Conservation (phyloP, 2,888 invertebrate genomes). For the Eustalomyia histrio region DNA sequence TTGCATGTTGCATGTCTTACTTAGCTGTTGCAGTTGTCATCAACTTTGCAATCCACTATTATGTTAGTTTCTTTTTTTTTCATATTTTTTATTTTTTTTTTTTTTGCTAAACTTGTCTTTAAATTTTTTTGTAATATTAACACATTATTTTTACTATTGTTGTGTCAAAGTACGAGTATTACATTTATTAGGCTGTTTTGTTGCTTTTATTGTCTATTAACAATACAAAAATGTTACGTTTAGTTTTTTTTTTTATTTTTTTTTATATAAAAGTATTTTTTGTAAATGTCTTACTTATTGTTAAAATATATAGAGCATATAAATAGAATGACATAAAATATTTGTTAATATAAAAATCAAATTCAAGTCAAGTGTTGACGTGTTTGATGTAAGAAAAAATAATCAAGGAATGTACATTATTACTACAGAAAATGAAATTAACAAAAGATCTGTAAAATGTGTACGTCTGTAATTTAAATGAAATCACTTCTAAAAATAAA, state of each 20-base stretch:
- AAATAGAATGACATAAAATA: conserved; percentile 56
- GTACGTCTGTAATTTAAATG: no score
- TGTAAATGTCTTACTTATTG: conserved; percentile 46
- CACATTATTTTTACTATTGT: conserved; percentile 62
- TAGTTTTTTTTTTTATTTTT: background rate
- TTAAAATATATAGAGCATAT: conserved; percentile 61
- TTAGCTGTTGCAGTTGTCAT: conserved; percentile 35
- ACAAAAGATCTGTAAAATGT: no score
- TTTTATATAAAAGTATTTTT: background rate
- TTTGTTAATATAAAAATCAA: background rate
- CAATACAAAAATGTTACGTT: background rate
- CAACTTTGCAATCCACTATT: conserved; percentile 53
- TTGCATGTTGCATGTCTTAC: background rate
- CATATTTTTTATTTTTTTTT: no score
- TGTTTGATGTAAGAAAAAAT: background rate
- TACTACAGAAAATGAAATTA: no score
- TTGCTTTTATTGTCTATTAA: conserved; percentile 4
- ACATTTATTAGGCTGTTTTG: conserved; percentile 44
- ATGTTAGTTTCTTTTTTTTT: conserved; percentile 23
- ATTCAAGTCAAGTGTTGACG: background rate
- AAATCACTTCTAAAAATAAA: no score
- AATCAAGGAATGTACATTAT: no score
- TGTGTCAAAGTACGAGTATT: conserved; percentile 63
- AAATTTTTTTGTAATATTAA: conserved; percentile 48
- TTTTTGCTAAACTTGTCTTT: conserved; percentile 3